Percentiles rank a stretch among this genome's conserved stretches.
Evolutionary conservation across 2,797 vertebrate genomes (phyloP).

Genomic region (Rousettus madagascariensis): DNA sequence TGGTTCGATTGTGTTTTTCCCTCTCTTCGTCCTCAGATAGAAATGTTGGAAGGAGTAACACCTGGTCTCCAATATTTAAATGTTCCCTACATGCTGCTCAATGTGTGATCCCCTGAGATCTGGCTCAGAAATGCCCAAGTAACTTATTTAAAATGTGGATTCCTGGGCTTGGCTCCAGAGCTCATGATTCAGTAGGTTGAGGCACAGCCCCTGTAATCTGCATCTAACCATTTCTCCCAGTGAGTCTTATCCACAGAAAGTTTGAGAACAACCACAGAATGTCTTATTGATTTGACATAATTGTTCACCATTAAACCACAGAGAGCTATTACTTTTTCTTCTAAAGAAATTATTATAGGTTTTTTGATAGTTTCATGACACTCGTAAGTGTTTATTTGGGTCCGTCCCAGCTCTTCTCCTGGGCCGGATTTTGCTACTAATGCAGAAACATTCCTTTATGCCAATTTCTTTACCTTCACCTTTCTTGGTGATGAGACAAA

Average conservation of each 20-base stretch:
- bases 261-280: neutral
- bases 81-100: neutral
- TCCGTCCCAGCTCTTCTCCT: neutral
- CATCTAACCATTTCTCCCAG: neutral
- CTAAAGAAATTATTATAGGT: neutral
- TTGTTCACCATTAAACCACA: neutral
- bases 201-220: neutral
- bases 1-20: neutral
- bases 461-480: neutral
- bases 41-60: neutral
- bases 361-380: neutral
- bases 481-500: neutral
- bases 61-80: neutral
- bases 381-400: neutral
- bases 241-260: neutral
- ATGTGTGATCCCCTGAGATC: neutral
- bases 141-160: neutral
- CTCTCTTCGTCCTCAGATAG: neutral
- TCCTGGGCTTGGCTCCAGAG: neutral
- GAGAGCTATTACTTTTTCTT: neutral
- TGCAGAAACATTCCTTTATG: neutral
- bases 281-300: neutral
- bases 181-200: neutral
- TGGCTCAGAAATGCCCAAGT: neutral
- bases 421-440: neutral